phyloP scores from a whole-genome alignment of 2,888 invertebrate species.

The Rhingia rostrata region DNA sequence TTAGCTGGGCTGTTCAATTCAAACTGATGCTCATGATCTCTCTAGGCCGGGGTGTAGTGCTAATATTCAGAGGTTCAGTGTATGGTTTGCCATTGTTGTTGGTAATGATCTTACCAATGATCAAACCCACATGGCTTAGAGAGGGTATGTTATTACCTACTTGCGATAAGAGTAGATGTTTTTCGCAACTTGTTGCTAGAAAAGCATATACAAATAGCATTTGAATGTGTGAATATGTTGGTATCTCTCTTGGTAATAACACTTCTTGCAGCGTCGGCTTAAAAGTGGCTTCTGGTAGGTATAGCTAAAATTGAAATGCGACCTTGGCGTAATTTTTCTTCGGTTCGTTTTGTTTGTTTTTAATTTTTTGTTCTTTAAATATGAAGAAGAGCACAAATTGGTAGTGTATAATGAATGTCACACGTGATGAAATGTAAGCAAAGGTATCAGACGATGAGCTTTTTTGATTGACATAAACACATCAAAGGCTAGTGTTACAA shows the following conservation, averaged over 20 bases:
- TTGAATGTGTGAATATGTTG: conserved; percentile 2
- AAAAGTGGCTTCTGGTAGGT: conserved; percentile 8
- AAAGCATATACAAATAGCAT: neutral
- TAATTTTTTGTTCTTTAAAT: conserved; percentile 25
- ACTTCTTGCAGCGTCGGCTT: conserved; percentile 48
- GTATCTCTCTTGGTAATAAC: conserved; percentile 34
- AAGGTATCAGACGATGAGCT: neutral
- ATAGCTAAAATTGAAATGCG: conserved; percentile 11
- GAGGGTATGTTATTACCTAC: conserved; percentile 7
- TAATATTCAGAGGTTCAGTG: conserved; percentile 8
- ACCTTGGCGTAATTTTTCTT: conserved; percentile 53
- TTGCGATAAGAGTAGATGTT: neutral
- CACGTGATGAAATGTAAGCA: conserved; percentile 53
- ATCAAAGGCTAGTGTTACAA: too few relatives aligned
- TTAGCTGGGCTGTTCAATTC: conserved; percentile 62
- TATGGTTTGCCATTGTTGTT: conserved; percentile 27
- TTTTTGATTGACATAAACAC: neutral
- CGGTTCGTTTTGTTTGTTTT: conserved; percentile 4
- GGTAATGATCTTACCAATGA: conserved; percentile 15
- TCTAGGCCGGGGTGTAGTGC: conserved; percentile 35
- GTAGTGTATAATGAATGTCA: conserved; percentile 15
- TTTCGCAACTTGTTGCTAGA: conserved; percentile 57
- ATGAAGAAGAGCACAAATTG: conserved; percentile 31
- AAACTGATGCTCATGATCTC: conserved; percentile 59
- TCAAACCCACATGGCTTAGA: conserved; percentile 10